Evolutionary conservation across 2,797 vertebrate species (phyloP).

Genomic region (Chromobotia macracanthus): DNA sequence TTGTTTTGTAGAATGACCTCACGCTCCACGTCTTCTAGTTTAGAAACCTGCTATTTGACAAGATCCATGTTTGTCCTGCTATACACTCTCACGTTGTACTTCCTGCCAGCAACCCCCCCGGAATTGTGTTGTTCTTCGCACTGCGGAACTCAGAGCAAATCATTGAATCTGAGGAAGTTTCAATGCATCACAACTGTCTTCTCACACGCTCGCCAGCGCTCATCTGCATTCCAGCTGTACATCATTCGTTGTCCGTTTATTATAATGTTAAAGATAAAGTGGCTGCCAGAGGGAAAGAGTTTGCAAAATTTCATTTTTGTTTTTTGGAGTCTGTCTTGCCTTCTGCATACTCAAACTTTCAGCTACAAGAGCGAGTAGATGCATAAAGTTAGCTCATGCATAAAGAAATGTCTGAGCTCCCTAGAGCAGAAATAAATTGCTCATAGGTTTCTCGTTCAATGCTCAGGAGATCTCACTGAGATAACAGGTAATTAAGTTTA

Average conservation of each 20-base stretch:
- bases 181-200: slow-evolving; percentile 43
- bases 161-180: slow-evolving; percentile 42
- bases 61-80: slow-evolving; percentile 19
- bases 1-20: background rate
- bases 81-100: slow-evolving; percentile 14
- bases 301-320: slow-evolving; percentile 19
- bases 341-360: background rate
- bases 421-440: background rate
- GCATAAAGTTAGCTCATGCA: background rate
- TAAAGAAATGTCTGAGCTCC: background rate
- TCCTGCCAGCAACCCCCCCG: background rate
- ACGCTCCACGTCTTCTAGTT: too few species aligned
- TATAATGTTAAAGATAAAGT: slow-evolving; percentile 34
- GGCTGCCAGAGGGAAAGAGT: slow-evolving; percentile 13
- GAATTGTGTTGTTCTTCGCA: slow-evolving; percentile 22
- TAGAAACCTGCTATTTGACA: slow-evolving; percentile 18
- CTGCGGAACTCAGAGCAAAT: slow-evolving; percentile 42
- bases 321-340: slow-evolving; percentile 1
- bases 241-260: slow-evolving; percentile 13
- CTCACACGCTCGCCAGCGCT: slow-evolving; percentile 1
- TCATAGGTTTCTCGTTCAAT: background rate
- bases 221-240: slow-evolving; percentile 45
- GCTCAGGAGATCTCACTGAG: background rate
- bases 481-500: too few species aligned
- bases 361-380: background rate